Evolutionary conservation across 2,113 vertebrate species (phyloP), one percentile per base, ranked within the genome.

Genomic region (Romanogobio albipinnatus): DNA sequence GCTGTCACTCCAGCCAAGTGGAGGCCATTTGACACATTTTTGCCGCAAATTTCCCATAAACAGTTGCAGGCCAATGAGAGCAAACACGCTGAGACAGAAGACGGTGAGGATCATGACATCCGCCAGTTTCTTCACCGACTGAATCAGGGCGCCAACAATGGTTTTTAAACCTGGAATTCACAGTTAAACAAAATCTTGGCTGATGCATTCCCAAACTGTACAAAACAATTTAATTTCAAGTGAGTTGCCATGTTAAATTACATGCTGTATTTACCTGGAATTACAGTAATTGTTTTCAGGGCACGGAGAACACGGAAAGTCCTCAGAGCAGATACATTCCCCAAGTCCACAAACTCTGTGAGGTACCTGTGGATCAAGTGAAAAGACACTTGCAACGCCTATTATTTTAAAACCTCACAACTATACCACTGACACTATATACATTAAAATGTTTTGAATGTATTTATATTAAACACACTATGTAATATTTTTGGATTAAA

Each of bases 251-350:
- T 24, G 49, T 29, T 4, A 39, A 68, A 9, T 66, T 6, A 0
- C 4, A 5, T 45, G 5, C 19, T 10, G 14, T 68, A 78, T 73
- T 86, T 26, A 99, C 97, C 98, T 93, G 98, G 98, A 90, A 99
- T 99, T 66, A 98, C 97, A 0, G 98, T 98, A 92, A 99, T 99
- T 80, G 97, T 98, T 93, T 99, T 99, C 88, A 99, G 94, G 71
- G 98, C 98, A 64, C 98, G 95, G 43, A 99, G 96, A 80, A 99
- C 98, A 82, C 97, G 95, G 94, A 99, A 99, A 0, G 98, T 99
- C 86, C 97, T 96, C 91, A 99, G 93, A 45, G 97, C 97, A 0
- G 98, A 99, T 87, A 99, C 94, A 80, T 98, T 99, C 66, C 97
- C 97, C 94, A 98, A 92, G 89, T 99, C 97, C 80, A 99, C 96